These are phyloP conservation scores for Rhombomys opimus DNA, from an alignment of 2,113 vertebrate species.

Conservation along the genomic window DNA sequence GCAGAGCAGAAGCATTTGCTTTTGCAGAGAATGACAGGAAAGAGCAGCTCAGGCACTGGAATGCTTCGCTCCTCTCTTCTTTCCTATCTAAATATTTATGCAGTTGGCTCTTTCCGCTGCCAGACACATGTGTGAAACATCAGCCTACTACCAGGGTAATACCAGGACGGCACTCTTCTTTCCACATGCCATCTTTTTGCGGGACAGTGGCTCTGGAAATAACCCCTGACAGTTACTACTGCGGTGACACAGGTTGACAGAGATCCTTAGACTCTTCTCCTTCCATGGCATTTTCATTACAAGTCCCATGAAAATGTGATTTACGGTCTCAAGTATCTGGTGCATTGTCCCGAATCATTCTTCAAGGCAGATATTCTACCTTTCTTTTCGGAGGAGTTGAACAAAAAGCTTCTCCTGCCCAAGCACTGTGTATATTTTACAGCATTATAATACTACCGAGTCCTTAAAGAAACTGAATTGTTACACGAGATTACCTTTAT, in stretches of 20 bases:
- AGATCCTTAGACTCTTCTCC: conserved; percentile 73
- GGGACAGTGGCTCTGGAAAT: conserved; percentile 58
- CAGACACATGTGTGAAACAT: conserved; percentile 59
- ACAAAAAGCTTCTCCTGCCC: neutral
- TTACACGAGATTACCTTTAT: neutral
- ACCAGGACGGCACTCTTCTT: conserved; percentile 57
- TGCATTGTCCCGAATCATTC: conserved; percentile 48
- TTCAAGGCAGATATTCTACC: conserved; percentile 55
- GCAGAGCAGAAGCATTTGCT: neutral
- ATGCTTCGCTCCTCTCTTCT: conserved; percentile 29
- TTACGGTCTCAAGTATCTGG: conserved; percentile 67
- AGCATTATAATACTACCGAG: conserved; percentile 49
- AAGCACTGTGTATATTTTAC: conserved; percentile 45
- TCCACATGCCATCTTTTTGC: conserved; percentile 67
- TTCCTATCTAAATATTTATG: conserved; percentile 77
- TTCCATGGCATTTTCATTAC: conserved; percentile 80
- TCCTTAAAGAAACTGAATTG: conserved; percentile 34
- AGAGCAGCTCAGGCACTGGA: neutral
- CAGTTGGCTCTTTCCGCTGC: conserved; percentile 64
- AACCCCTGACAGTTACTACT: conserved; percentile 77
- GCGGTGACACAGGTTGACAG: conserved; percentile 68
- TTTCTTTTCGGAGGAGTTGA: conserved; percentile 70
- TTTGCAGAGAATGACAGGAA: conserved; percentile 21
- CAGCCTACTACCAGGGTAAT: conserved; percentile 67
- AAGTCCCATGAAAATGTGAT: conserved; percentile 76